Evolutionary conservation across 2,888 invertebrate species (phyloP), one percentile per base, ranked within the genome.

Genomic region (Pseudolycoriella hygida): DNA sequence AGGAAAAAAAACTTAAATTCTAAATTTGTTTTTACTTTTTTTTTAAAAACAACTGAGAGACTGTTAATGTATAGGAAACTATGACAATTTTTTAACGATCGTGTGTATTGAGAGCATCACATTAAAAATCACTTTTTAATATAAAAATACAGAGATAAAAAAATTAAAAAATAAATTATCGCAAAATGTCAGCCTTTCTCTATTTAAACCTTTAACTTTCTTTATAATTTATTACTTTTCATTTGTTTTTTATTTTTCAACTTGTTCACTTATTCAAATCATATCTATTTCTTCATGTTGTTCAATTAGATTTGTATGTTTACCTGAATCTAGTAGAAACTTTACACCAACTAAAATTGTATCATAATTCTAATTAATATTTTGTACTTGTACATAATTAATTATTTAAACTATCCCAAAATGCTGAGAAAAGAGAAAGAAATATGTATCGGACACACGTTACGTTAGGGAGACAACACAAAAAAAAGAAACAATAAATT

Each of bases 11-110:
- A 25, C 25, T 25, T 25, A 34, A 34, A 34, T 34, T 34, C 34
- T n/a, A 25, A n/a, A 25, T 41, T 41, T 41, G 19, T 41, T 20
- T 41, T 17, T 25, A 14, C n/a, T 15, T 40, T 17, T 40, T 15
- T 15, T 3, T 15, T 17, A 42, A 42, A 19, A 42, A 31, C 17
- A 31, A 42, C 17, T 43, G 43, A 31, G 43, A 43, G 43, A 43
- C 43, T 43, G 43, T 43, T 43, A 34, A 43, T 34, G 34, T 43
- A 43, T 34, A 43, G 34, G 43, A 43, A 43, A 42, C 34, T 34
- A 34, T 34, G 34, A 34, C 17, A 31, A 30, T 17, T 15, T 14
- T 14, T 15, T n/a, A n/a, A n/a, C 11, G 3, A 14, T n/a, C 40
- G 19, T n/a, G 19, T 19, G 19, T 18, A 19, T 12, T n/a, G n/a